phyloP scores from a whole-genome alignment of 2,113 vertebrate genomes.

The Bucco capensis region DNA sequence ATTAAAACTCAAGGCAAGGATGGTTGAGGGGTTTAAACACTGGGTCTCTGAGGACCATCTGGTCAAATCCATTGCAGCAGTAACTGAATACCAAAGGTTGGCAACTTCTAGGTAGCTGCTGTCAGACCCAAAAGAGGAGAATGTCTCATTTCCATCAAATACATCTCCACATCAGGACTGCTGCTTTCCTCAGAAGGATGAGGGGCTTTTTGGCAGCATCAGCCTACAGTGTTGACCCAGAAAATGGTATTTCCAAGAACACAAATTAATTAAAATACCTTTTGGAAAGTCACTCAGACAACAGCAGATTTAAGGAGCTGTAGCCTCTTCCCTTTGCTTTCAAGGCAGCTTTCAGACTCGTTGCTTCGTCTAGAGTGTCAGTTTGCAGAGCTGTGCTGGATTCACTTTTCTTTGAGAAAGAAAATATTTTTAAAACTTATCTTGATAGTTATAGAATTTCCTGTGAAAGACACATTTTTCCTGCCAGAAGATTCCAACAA shows the following conservation, averaged over 20 bases:
- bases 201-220: background rate
- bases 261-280: conserved; percentile 12
- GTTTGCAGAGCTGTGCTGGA: background rate
- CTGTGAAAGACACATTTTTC: conserved; percentile 46
- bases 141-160: background rate
- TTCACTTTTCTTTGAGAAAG: conserved; percentile 14
- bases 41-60: background rate
- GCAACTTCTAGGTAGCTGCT: background rate
- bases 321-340: background rate
- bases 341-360: background rate
- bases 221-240: background rate
- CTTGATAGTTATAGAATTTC: conserved; percentile 58
- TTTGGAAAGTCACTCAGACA: background rate
- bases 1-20: background rate
- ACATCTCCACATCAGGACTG: background rate
- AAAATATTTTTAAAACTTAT: conserved; percentile 57
- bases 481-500: conserved; percentile 59
- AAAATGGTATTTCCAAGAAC: background rate
- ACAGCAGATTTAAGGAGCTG: background rate
- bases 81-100: background rate
- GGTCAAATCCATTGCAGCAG: background rate
- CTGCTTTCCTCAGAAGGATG: background rate
- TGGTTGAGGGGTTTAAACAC: background rate
- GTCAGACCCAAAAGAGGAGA: background rate
- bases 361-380: conserved; percentile 26